Base-by-base conservation (phyloP, 2,797 vertebrate species). In the Fratercula arctica region DNA sequence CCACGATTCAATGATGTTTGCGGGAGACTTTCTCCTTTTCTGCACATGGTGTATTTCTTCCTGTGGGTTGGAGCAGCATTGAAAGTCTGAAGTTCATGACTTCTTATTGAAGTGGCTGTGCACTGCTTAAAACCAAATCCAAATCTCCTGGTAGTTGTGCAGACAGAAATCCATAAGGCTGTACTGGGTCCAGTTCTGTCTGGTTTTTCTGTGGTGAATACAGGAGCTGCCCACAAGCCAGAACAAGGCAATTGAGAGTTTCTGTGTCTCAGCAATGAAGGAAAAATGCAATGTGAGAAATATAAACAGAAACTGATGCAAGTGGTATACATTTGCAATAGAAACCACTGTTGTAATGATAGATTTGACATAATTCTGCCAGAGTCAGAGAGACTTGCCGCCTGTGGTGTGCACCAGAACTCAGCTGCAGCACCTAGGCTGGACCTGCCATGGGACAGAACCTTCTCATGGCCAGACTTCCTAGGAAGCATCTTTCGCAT, bases 281-380 rank as follows among this genome's bases (percentile, higher is more conserved):
- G 43, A 68, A 77, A 85, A 83, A 56, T 31, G 33, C 48, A 63
- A 33, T 29, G 16, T 16, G 43, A 72, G 79, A 77, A 73, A 41
- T 24, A 50, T 11, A 50, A 37, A 21, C 13, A 61, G 78, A 43
- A 90, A 11, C 43, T 10, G 39, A 12, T 82, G 67, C 45, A 45
- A 29, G 33, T 45, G 76, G 14, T 48, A 9, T 39, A 25, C 61
- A 1, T 41, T 53, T 25, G 45, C 29, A 31, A 4, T 1, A 63
- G 69, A 28, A 85, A 5, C 0, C 5, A 4, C 33, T 19, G 54
- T 16, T 33, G n/a, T 33, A 21, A 3, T 0, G 21, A 11, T n/a
- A n/a, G 60, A 18, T 57, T 20, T 56, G 31, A 2, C 3, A 3
- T 1, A 31, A 6, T 11, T 63, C 16, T 59, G 46, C 28, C 1